Base-by-base conservation (phyloP, 2,888 invertebrate genomes). In the Agrochola macilenta region DNA sequence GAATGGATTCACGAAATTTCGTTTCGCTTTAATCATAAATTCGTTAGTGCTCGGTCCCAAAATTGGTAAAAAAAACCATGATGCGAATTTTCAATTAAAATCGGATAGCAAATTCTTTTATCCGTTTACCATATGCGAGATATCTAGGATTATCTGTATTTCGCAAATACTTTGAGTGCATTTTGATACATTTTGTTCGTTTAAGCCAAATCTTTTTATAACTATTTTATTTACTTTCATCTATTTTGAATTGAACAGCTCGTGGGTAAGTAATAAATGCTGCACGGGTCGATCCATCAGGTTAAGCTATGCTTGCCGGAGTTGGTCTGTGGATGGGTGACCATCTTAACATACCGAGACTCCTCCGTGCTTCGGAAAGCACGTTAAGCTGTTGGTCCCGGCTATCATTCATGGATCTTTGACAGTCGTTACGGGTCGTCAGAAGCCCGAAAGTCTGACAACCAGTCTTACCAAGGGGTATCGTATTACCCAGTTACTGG, bases 1-100 rank as follows among this genome's bases (percentile, higher is more conserved):
- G 78, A 72, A 85, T 23, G 64, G 63, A 69, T 69, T 79, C 57
- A 26, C 43, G 35, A 80, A 74, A 75, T 76, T 83, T 68, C 57
- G 68, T 52, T 75, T 49, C 66, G 61, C n/a, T 71, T 78, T 69
- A 65, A 85, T 74, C 71, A 61, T 58, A 80, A 74, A 84, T 80
- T 84, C 68, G 58, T 70, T 39, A 70, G 35, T 54, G 58, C 30
- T 39, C 35, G 58, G 75, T 43, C 17, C 26, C n/a, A 46, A 82
- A 63, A 84, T 63, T 60, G 61, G 23, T 26, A 58, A 78, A 81
- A 80, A 82, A 84, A 49, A 43, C 43, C 30, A 46, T 64, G 43
- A 71, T 69, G n/a, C 12, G 64, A 68, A 71, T 82, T 81, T 83
- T 72, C 52, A 69, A 83, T 85, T 72, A 82, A 83, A 85, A 82